Conservation (phyloP, 2,113 vertebrate genomes). For the Pelvicachromis taeniatus region DNA sequence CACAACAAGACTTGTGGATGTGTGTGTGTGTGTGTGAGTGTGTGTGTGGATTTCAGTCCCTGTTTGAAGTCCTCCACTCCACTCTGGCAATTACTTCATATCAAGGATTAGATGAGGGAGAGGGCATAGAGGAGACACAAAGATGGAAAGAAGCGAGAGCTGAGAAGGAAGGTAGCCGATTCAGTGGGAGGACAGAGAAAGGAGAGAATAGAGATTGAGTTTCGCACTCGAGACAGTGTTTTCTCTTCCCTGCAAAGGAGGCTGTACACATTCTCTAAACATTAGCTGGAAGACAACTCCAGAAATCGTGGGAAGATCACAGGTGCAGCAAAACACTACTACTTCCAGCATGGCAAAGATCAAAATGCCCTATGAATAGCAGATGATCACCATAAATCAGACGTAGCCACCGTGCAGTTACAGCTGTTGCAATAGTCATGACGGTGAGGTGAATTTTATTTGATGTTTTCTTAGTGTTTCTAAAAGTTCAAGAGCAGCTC, state of each 20-base stretch:
- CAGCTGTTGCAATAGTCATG: background rate
- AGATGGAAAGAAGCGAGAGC: constrained; percentile 25
- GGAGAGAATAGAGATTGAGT: constrained; percentile 36
- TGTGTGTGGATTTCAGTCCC: constrained; percentile 55
- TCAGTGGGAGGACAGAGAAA: constrained; percentile 28
- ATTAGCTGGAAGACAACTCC: constrained; percentile 14
- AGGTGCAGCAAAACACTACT: constrained; percentile 1
- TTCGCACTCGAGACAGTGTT: constrained; percentile 10
- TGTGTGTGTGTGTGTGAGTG: background rate
- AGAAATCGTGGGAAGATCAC: constrained; percentile 12
- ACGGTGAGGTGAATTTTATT: background rate
- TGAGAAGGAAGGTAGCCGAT: constrained; percentile 27
- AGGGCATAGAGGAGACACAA: constrained; percentile 45
- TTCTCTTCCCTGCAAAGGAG: constrained; percentile 12
- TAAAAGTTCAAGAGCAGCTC: background rate
- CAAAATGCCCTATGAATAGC: background rate
- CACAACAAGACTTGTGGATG: constrained; percentile 38
- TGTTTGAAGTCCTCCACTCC: constrained; percentile 71
- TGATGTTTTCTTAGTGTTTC: background rate
- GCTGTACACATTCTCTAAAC: constrained; percentile 13
- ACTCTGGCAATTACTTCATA: constrained; percentile 73
- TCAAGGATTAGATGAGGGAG: constrained; percentile 72
- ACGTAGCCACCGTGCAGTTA: background rate
- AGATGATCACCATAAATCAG: background rate
- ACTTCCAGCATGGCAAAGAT: constrained; percentile 9